A percentile compares a stretch with the other conserved stretches of the same genome.
Evolutionary conservation across 2,888 invertebrate species (phyloP).

Genomic region (Petrophora chlorosata): DNA sequence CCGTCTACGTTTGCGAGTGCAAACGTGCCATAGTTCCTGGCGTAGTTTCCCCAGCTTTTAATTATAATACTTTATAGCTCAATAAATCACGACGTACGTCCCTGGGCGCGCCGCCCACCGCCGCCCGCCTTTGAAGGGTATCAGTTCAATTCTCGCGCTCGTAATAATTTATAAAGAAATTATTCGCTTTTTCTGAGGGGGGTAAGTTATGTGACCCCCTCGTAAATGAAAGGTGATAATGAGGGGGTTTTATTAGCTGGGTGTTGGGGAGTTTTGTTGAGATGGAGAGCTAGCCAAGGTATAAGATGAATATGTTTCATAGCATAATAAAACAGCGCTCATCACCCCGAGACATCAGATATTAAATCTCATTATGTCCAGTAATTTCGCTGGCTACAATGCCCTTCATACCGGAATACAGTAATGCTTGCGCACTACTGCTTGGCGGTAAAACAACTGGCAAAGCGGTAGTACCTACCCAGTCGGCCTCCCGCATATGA

Average conservation of each 20-base stretch:
- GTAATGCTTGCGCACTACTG: too few relatives aligned
- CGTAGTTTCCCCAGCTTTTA: slow-evolving; percentile 86
- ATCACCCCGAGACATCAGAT: too few relatives aligned
- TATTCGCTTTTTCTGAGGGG: slow-evolving; percentile 71
- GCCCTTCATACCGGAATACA: too few relatives aligned
- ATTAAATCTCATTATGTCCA: too few relatives aligned
- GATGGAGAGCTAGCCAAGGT: too few relatives aligned
- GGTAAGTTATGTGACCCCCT: slow-evolving; percentile 37
- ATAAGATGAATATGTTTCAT: too few relatives aligned
- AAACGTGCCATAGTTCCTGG: slow-evolving; percentile 69
- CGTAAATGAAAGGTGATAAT: slow-evolving; percentile 26
- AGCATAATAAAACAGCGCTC: too few relatives aligned
- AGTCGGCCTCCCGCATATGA: too few relatives aligned
- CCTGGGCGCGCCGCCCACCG: slow-evolving; percentile 57
- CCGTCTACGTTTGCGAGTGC: slow-evolving; percentile 46
- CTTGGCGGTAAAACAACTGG: too few relatives aligned
- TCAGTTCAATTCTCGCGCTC: slow-evolving; percentile 87
- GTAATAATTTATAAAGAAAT: slow-evolving; percentile 88
- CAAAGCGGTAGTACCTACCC: too few relatives aligned
- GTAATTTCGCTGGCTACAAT: too few relatives aligned
- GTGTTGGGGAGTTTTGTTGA: too few relatives aligned
- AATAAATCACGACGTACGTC: slow-evolving; percentile 86
- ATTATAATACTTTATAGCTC: slow-evolving; percentile 92
- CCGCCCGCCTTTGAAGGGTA: slow-evolving; percentile 81
- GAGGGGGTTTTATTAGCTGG: slow-evolving; percentile 14